Evolutionary conservation across 2,113 vertebrate species (phyloP).

Genomic region (Parotia lawesii): DNA sequence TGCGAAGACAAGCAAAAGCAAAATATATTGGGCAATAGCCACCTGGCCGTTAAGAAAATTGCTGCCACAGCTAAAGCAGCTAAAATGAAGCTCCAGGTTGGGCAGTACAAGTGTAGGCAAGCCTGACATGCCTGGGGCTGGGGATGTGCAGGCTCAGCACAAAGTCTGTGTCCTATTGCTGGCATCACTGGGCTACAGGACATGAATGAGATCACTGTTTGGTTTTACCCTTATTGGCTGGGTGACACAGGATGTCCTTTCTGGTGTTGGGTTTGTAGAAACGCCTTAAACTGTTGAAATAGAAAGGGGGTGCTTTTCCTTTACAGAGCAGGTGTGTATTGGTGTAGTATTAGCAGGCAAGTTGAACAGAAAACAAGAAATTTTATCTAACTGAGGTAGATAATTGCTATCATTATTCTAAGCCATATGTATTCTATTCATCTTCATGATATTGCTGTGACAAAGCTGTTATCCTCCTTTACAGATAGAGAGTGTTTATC

Average conservation of each 20-base stretch:
- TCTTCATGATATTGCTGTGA: slow-evolving; percentile 9
- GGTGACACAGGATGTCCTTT: neutral
- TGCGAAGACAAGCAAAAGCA: slow-evolving; percentile 20
- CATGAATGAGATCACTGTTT: neutral
- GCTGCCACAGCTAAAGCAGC: slow-evolving; percentile 42
- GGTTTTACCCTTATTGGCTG: neutral
- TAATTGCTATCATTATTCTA: slow-evolving; percentile 40
- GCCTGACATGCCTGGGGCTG: neutral
- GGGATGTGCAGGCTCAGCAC: neutral
- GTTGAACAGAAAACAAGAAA: neutral
- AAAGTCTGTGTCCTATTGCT: neutral
- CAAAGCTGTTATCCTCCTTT: slow-evolving; percentile 21
- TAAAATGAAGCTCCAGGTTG: neutral
- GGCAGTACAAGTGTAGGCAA: neutral
- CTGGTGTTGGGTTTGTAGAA: neutral
- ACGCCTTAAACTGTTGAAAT: neutral
- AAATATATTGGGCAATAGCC: slow-evolving; percentile 25
- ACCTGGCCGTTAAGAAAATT: slow-evolving; percentile 50
- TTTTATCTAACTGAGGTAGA: neutral
- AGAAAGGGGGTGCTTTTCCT: neutral
- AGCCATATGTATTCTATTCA: neutral
- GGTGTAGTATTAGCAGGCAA: neutral
- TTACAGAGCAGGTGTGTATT: neutral
- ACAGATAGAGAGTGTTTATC: neutral
- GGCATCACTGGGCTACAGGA: neutral